phyloP scores from a whole-genome alignment of 2,113 vertebrate species.

The Okapia johnstoni region DNA sequence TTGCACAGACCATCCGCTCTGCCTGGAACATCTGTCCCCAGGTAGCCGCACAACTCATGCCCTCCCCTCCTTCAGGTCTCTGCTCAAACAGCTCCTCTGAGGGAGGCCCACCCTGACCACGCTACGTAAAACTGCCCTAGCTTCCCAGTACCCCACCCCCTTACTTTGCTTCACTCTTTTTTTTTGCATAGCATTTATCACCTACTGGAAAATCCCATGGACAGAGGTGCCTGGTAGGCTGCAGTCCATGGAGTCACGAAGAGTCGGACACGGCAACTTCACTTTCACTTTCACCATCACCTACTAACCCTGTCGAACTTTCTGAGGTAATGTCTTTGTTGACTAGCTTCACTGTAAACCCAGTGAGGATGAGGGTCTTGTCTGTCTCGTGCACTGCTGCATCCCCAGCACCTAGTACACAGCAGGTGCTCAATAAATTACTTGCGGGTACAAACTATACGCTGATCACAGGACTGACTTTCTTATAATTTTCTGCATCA shows the following conservation, averaged over 20 bases:
- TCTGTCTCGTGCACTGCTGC: not conserved
- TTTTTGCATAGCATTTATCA: not conserved
- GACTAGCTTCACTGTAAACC: not conserved
- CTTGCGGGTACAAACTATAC: not conserved
- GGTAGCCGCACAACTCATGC: not conserved
- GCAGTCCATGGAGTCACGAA: too few species aligned
- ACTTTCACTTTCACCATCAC: too few species aligned
- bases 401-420: not conserved
- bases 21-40: not conserved
- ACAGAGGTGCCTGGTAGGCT: too few species aligned
- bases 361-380: not conserved
- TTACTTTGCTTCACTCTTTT: not conserved
- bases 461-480: not conserved
- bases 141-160: not conserved
- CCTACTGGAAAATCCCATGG: not conserved
- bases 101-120: not conserved
- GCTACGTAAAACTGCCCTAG: not conserved
- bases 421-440: not conserved
- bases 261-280: too few species aligned
- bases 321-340: not conserved
- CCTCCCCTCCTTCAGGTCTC: not conserved
- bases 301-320: not conserved
- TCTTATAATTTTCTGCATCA: not conserved
- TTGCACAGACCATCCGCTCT: not conserved
- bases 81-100: not conserved